Evolutionary conservation across 2,113 vertebrate species (phyloP).

Genomic region (Rostratula benghalensis): DNA sequence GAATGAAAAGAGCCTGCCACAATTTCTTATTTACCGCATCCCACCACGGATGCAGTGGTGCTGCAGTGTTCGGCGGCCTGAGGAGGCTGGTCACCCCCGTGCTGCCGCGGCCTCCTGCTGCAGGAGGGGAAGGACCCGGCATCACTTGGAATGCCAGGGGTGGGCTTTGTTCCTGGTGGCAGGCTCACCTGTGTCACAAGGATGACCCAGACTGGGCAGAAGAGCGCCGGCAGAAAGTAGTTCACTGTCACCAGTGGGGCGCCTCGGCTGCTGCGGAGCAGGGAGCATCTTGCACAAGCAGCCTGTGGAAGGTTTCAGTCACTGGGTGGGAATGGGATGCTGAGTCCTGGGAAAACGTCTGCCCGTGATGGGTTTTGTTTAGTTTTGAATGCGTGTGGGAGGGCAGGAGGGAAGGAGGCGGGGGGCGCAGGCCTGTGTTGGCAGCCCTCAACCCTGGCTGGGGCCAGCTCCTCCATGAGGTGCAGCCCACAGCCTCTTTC

Average conservation of each 20-base stretch:
- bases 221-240: not conserved
- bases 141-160: not conserved
- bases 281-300: not conserved
- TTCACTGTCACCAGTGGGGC: not conserved
- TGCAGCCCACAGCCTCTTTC: not conserved
- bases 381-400: not conserved
- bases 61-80: fast-evolving
- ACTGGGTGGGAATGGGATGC: not conserved
- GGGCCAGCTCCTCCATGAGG: fast-evolving
- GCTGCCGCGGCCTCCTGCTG: not conserved
- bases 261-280: not conserved
- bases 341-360: not conserved
- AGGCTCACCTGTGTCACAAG: not conserved
- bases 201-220: not conserved
- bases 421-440: fast-evolving
- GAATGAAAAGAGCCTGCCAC: fast-evolving
- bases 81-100: not conserved
- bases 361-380: fast-evolving
- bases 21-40: fast-evolving
- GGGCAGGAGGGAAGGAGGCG: not conserved
- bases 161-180: not conserved
- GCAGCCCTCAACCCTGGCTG: fast-evolving
- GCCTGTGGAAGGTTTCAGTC: fast-evolving
- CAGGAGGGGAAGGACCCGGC: not conserved
- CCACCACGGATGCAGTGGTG: fast-evolving